Base-by-base conservation (phyloP, 2,888 invertebrate genomes). In the Drosophila gaucha region DNA sequence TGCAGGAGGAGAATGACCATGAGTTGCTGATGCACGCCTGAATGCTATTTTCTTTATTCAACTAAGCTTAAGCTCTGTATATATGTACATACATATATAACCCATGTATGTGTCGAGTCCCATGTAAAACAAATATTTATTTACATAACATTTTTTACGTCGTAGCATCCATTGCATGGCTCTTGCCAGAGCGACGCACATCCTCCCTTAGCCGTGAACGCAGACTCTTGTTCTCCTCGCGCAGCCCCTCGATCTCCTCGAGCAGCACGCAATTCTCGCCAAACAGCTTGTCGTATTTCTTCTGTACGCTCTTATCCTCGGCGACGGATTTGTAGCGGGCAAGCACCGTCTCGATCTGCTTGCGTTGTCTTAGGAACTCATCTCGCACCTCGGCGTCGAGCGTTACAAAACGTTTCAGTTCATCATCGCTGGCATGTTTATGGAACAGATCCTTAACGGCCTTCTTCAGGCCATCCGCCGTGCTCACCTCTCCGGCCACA, bases 311-410 rank as follows among this genome's bases (percentile, higher is more conserved):
- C 35, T 86, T 85, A 20, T 83, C 79, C 14, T 84, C 80, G 16
- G 86, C 78, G 0, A 82, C 80, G 6, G 75, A 64, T 14, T 83
- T 85, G 26, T 87, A 83, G 2, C 85, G 70, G 2, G 79, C 85
- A 33, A 90, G 36, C 0, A 90, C 86, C 6, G 65, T 77, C 82
- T 97, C 97, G 28, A 98, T 93, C 89, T 97, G 96, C 70, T 96
- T 95, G 33, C 97, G 93, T 89, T 98, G 97, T 1, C 96, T 93
- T 74, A 95, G 93, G 85, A 96, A 95, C 90, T 96, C 96, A 20
- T 94, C 93, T 20, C 95, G 94, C 1, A 95, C 95, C 73, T 95
- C 95, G n/a, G 94, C 93, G 67, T 96, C 96, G 5, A 94, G 94
- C 8, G 94, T 92, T 22, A 95, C 94, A 49, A 93, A 94, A 2